These are phyloP conservation scores for Leptobrachium ailaonicum DNA, from an alignment of 2,113 vertebrate genomes.

Conservation along the genomic window DNA sequence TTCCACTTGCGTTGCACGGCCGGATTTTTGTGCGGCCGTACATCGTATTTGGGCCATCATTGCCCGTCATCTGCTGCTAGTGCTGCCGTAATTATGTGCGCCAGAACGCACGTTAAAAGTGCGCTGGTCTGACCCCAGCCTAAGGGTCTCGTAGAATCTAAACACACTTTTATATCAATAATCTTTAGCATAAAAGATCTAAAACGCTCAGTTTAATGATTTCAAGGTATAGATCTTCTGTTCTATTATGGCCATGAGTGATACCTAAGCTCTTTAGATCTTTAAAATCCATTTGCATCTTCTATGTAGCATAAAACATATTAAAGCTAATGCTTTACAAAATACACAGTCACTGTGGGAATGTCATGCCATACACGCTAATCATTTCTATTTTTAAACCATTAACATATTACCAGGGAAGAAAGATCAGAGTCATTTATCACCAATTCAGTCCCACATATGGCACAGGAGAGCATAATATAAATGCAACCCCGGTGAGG, in stretches of 20 bases:
- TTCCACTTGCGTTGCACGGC: too few relatives aligned
- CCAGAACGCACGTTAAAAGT: too few relatives aligned
- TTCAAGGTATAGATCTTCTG: background rate
- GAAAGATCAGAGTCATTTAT: background rate
- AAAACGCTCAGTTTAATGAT: background rate
- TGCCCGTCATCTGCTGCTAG: too few relatives aligned
- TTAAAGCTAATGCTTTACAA: background rate
- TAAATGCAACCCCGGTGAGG: slow-evolving; percentile 1
- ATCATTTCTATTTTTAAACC: background rate
- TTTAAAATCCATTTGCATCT: background rate
- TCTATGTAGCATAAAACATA: background rate
- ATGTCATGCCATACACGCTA: background rate
- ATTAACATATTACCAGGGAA: background rate
- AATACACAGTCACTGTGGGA: too few relatives aligned
- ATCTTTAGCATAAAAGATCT: too few relatives aligned
- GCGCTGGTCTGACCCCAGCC: too few relatives aligned
- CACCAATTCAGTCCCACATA: background rate
- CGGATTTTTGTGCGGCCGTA: too few relatives aligned
- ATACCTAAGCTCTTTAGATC: background rate
- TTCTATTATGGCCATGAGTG: slow-evolving; percentile 5
- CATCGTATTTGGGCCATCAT: too few relatives aligned
- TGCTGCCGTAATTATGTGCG: too few relatives aligned
- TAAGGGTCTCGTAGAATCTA: too few relatives aligned
- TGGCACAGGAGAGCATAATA: slow-evolving; percentile 19
- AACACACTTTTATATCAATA: too few relatives aligned